Evolutionary conservation across 2,797 vertebrate genomes (phyloP).

Genomic region (Pseudocheirus occidentalis): DNA sequence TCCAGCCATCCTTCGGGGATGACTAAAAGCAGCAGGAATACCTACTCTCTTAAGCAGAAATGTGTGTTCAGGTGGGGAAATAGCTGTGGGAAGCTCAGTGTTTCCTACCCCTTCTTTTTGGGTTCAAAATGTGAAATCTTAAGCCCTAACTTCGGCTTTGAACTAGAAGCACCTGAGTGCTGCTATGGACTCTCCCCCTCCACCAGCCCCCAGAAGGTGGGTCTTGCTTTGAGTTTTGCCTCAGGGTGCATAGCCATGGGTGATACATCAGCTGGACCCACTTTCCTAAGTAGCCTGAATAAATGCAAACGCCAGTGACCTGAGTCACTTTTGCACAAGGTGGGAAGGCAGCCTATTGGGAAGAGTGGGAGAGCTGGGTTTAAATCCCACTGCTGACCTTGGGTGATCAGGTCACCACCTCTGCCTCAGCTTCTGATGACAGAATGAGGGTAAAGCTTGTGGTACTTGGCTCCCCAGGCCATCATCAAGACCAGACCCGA

Average conservation of each 20-base stretch:
- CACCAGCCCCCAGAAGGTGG: background rate
- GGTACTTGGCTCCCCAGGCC: background rate
- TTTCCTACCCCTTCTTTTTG: background rate
- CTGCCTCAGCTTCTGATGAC: background rate
- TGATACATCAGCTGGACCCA: too few species aligned
- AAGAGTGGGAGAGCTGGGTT: background rate
- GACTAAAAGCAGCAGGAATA: background rate
- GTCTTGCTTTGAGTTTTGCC: background rate
- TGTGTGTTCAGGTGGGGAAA: background rate
- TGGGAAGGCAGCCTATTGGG: background rate
- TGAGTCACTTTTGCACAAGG: background rate
- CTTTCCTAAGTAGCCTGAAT: background rate
- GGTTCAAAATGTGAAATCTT: background rate
- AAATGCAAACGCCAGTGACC: background rate
- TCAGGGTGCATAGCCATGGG: too few species aligned
- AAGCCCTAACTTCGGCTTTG: background rate
- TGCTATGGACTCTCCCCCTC: background rate
- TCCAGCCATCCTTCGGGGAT: background rate
- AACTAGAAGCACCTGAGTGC: background rate
- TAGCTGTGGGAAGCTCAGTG: background rate
- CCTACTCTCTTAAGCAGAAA: background rate
- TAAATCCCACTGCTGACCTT: background rate
- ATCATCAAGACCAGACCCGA: background rate
- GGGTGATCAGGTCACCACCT: too few species aligned
- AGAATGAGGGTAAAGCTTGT: background rate